phyloP scores from a whole-genome alignment of 2,113 vertebrate genomes.

The Lonchura striata region DNA sequence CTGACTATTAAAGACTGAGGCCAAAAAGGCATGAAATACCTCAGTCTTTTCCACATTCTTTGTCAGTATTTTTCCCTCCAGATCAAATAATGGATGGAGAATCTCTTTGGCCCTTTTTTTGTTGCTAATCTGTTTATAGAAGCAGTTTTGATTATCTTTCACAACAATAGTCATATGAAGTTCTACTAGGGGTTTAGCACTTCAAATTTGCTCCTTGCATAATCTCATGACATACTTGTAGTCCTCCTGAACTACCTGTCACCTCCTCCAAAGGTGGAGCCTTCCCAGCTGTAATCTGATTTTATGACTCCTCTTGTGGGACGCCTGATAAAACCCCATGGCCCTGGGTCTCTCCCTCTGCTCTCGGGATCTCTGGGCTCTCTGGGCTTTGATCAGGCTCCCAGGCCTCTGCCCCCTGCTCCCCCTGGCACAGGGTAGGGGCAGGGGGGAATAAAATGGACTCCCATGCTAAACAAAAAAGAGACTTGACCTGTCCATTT shows the following conservation, averaged over 20 bases:
- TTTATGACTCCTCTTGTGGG: too few relatives aligned
- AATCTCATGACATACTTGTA: not conserved
- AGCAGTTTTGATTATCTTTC: not conserved
- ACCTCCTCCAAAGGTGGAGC: not conserved
- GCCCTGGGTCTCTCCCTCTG: too few relatives aligned
- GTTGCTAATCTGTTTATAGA: not conserved
- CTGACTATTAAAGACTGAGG: not conserved
- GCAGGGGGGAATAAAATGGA: too few relatives aligned
- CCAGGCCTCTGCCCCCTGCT: too few relatives aligned
- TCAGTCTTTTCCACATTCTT: not conserved
- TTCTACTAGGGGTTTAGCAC: not conserved
- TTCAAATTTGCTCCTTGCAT: not conserved
- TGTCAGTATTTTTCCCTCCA: rapidly evolving
- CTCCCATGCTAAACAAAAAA: too few relatives aligned
- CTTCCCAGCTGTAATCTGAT: too few relatives aligned
- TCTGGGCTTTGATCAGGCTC: too few relatives aligned
- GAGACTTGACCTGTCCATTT: too few relatives aligned
- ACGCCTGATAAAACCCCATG: too few relatives aligned
- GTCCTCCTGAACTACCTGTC: not conserved
- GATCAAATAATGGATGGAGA: not conserved
- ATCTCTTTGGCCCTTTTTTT: not conserved
- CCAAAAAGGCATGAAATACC: not conserved
- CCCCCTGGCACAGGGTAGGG: too few relatives aligned
- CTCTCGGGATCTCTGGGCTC: too few relatives aligned
- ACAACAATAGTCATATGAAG: not conserved